Conservation (phyloP, 2,113 vertebrate species). For the Phycodurus eques region DNA sequence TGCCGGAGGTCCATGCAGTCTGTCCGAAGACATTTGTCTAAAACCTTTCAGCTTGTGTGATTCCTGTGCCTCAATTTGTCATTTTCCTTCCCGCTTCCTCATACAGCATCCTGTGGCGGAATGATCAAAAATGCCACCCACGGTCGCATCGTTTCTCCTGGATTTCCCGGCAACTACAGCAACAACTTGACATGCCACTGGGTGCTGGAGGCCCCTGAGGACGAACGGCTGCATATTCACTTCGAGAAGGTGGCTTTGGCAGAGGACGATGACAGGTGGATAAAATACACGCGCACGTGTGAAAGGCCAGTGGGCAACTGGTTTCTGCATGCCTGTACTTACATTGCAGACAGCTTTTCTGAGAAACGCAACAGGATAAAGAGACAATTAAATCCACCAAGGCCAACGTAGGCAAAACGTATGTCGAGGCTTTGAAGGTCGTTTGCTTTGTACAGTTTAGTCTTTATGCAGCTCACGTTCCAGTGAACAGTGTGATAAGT, state of each 20-base stretch:
- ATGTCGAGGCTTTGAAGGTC: background rate
- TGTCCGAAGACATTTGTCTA: constrained; percentile 21
- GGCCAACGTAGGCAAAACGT: background rate
- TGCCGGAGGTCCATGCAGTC: constrained; percentile 50
- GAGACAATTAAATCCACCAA: constrained; percentile 23
- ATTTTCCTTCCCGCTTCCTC: constrained; percentile 3
- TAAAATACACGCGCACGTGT: constrained; percentile 21
- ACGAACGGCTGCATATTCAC: constrained; percentile 88
- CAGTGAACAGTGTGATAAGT: background rate
- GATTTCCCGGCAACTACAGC: constrained; percentile 96
- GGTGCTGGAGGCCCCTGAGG: constrained; percentile 86
- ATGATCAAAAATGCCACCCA: constrained; percentile 87
- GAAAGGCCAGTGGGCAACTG: background rate
- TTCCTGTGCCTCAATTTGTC: constrained; percentile 41
- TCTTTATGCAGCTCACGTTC: background rate
- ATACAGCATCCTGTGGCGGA: constrained; percentile 85
- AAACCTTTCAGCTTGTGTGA: constrained; percentile 36
- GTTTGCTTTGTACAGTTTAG: background rate
- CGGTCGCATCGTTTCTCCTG: constrained; percentile 88
- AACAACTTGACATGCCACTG: constrained; percentile 98
- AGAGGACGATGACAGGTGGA: constrained; percentile 95
- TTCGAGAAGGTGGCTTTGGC: constrained; percentile 97
- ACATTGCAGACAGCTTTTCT: constrained; percentile 17
- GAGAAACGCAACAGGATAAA: constrained; percentile 31
- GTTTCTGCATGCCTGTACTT: constrained; percentile 8